phyloP scores from a whole-genome alignment of 2,797 vertebrate genomes.

The Rachycentron canadum region DNA sequence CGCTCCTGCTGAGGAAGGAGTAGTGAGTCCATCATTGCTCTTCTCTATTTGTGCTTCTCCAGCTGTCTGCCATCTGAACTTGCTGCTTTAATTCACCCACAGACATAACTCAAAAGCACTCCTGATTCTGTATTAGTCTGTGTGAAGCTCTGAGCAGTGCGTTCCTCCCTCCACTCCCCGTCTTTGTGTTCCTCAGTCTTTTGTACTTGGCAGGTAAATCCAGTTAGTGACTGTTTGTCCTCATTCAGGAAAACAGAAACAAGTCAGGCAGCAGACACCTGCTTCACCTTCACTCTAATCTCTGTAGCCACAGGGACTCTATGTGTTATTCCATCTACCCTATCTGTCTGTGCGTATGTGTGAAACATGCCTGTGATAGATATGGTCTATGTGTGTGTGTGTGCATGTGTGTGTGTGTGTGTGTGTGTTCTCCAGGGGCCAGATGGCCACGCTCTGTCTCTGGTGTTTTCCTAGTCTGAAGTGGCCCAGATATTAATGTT shows the following conservation, averaged over 20 bases:
- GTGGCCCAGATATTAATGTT: constrained; percentile 61
- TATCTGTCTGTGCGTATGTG: constrained; percentile 29
- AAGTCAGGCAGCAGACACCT: constrained; percentile 51
- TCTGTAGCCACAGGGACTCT: constrained; percentile 8
- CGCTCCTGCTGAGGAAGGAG: constrained; percentile 94
- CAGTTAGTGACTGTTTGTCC: constrained; percentile 7
- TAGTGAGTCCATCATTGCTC: constrained; percentile 87
- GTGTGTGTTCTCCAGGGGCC: constrained; percentile 37
- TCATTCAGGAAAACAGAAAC: constrained; percentile 58
- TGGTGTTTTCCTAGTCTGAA: constrained; percentile 45
- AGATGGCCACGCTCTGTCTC: constrained; percentile 63
- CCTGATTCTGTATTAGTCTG: background rate
- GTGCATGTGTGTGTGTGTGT: constrained; percentile 5
- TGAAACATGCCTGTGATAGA: too few relatives aligned
- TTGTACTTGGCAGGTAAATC: constrained; percentile 33
- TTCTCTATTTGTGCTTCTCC: background rate
- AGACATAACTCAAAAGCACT: background rate
- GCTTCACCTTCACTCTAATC: constrained; percentile 2
- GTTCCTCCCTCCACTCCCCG: background rate
- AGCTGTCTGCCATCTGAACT: background rate
- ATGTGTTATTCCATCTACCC: constrained; percentile 23
- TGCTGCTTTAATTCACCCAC: background rate
- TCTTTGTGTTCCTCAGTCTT: constrained; percentile 20
- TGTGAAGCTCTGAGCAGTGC: background rate
- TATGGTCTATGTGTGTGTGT: constrained; percentile 4